phyloP scores from a whole-genome alignment of 1,140 invertebrate genomes.

The Neuroterus valhalla region DNA sequence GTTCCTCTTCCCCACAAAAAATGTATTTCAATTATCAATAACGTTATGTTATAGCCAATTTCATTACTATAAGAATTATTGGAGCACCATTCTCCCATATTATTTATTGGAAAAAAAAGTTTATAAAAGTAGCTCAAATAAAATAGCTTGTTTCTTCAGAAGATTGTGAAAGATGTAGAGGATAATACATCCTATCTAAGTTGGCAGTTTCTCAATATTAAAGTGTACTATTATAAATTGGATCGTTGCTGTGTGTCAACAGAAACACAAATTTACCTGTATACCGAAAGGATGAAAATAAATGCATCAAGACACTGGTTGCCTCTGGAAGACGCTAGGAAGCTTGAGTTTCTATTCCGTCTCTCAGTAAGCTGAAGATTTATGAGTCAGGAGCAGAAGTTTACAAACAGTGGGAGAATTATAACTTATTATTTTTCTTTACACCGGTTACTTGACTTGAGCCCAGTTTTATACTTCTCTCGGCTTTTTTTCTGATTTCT shows the following conservation, averaged over 20 bases:
- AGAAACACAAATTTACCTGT: background rate
- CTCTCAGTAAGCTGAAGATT: background rate
- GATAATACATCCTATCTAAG: no score
- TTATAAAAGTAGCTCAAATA: no score
- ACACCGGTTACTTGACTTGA: background rate
- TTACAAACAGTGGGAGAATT: background rate
- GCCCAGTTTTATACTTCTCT: conserved; percentile 3
- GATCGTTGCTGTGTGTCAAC: no score
- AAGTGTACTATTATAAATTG: no score
- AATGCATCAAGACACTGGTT: background rate
- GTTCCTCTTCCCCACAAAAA: no score
- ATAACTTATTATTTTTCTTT: conserved; percentile 10
- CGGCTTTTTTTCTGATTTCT: background rate
- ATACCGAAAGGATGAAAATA: background rate
- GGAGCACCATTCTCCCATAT: background rate
- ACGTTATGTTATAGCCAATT: no score
- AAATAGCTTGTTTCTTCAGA: no score
- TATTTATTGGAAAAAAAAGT: no score
- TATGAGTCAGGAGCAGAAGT: background rate
- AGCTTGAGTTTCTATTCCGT: background rate
- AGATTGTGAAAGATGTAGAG: no score
- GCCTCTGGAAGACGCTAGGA: background rate
- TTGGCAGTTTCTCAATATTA: no score
- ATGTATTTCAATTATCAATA: no score
- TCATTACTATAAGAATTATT: background rate